phyloP scores from a whole-genome alignment of 2,113 vertebrate species.

The Hiodon alosoides region DNA sequence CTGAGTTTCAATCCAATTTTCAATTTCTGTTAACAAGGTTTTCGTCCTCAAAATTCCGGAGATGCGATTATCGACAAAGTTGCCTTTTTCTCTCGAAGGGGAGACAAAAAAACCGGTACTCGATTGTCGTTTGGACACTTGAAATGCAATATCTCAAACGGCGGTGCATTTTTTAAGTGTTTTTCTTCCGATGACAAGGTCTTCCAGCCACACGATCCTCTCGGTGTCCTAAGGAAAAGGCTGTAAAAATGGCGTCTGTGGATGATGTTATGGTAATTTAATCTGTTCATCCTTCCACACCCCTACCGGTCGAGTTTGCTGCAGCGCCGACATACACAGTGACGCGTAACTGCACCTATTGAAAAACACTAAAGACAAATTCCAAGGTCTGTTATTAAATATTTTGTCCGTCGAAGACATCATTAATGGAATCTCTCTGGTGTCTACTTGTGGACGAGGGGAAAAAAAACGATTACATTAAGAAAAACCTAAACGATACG shows the following conservation, averaged over 20 bases:
- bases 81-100: no score
- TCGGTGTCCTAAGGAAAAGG: conserved; percentile 84
- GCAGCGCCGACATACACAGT: conserved; percentile 74
- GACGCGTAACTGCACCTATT: conserved; percentile 51
- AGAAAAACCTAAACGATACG: no score
- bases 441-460: no score
- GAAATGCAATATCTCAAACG: conserved; percentile 51
- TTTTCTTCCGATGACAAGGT: conserved; percentile 54
- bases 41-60: neutral
- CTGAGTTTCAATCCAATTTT: no score
- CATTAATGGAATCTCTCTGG: neutral
- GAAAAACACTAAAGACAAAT: conserved; percentile 5
- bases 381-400: neutral
- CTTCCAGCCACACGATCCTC: conserved; percentile 57
- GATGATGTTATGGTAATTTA: conserved; percentile 95
- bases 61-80: no score
- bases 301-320: conserved; percentile 82
- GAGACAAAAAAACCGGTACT: no score
- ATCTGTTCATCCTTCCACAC: conserved; percentile 93
- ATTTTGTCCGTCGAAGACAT: neutral
- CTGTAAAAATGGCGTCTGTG: conserved; percentile 96
- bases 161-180: conserved; percentile 54
- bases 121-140: conserved; percentile 51
- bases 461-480: no score
- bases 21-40: neutral